Base-by-base conservation (phyloP, 2,113 vertebrate species). In the Phyllostomus hastatus region DNA sequence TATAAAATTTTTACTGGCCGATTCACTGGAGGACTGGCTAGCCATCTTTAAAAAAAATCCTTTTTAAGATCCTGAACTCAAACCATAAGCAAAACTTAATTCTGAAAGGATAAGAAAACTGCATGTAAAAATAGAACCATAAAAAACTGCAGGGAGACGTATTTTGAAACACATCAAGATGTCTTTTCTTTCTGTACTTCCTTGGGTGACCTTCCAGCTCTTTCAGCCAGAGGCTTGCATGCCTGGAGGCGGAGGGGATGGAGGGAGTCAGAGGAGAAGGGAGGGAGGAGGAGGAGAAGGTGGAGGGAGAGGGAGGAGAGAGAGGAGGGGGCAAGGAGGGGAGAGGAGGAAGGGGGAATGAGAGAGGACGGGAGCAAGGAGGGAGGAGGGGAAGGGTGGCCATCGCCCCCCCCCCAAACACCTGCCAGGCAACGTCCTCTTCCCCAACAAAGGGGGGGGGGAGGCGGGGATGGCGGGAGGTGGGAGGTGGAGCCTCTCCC, bases 171-270 rank as follows among this genome's bases (percentile, higher is more conserved):
- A 22, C 12, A 90, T 41, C 92, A 76, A 67, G 59, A 96, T 35
- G 92, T 10, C 50, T 96, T 96, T 95, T 87, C 75, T 78, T 90
- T 93, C 43, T 81, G 48, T 31, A 85, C 67, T 95, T 96, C 90
- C 76, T 93, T 96, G 92, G 52, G 64, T 90, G 94, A 97, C 92
- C 96, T 97, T 97, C 92, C 57, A 95, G 96, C 70, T 86, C 95
- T 69, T 87, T 87, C 87, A 92, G 97, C 95, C 95, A 67, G 96
- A 94, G 97, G 97, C 94, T 95, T 84, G 66, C n/a, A 59, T 0
- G 75, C 94, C 94, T 84, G 20, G 75, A 94, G 93, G 80, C 57
- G 66, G 67, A 79, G 20, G 14, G n/a, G 7, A 24, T 1, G 61
- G 26, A 16, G 14, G 0, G 10, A 31, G 57, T 46, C 8, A 7